Evolutionary conservation across 2,888 invertebrate genomes (phyloP).

Genomic region (Branchipolynoe longqiensis): DNA sequence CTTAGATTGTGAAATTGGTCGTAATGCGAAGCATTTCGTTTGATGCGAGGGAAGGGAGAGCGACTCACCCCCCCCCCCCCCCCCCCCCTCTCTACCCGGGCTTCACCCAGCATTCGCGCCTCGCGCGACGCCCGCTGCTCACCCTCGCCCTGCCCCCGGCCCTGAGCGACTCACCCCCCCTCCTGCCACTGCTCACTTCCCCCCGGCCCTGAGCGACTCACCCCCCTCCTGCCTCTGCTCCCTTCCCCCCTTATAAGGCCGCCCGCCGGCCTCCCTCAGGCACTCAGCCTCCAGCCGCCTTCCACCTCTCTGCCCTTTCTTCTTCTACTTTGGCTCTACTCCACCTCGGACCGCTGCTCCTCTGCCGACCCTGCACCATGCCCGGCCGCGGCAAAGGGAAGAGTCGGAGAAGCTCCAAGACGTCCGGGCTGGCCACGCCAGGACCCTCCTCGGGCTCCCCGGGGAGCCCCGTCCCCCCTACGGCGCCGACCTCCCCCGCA

Average conservation of each 20-base stretch:
- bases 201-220: not conserved
- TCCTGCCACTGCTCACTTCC: not conserved
- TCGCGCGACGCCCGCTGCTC: not conserved
- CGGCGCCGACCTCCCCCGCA: too few species aligned
- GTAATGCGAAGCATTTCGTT: too few species aligned
- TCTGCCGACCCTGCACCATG: too few species aligned
- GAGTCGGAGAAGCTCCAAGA: too few species aligned
- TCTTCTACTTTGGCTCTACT: not conserved
- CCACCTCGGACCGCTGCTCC: too few species aligned
- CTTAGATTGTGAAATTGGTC: too few species aligned
- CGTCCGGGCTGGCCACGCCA: too few species aligned
- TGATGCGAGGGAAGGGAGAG: not conserved
- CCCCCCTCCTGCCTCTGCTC: not conserved
- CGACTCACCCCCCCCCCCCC: not conserved
- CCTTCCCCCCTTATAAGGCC: not conserved
- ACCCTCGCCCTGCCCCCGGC: not conserved
- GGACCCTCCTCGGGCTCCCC: too few species aligned
- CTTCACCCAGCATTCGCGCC: not conserved
- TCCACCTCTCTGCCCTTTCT: not conserved
- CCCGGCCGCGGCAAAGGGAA: too few species aligned
- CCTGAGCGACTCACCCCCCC: not conserved
- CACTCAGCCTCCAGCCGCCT: not conserved
- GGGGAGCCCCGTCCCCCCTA: too few species aligned
- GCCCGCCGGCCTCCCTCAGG: not conserved
- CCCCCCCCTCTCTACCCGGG: not conserved